Percentiles rank a stretch among this genome's conserved stretches.
Conservation (phyloP, 1,140 invertebrate species). For the Drosophila sp. region DNA sequence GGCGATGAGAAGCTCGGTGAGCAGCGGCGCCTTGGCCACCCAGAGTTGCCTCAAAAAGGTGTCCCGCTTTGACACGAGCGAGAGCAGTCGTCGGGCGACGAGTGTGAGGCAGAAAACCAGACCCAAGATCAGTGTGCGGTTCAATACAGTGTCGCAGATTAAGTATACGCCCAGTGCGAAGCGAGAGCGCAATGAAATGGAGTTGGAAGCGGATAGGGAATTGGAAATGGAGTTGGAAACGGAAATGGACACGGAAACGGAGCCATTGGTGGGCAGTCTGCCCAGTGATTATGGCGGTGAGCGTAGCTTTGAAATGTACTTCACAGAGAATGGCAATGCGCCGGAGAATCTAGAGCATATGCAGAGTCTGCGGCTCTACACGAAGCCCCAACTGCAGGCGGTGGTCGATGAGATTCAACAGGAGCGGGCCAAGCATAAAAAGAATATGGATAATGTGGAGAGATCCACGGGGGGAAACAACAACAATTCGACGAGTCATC, state of each 20-base stretch:
- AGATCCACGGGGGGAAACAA: constrained; percentile 31
- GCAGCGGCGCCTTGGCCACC: constrained; percentile 75
- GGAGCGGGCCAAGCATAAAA: constrained; percentile 71
- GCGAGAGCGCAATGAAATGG: constrained; percentile 66
- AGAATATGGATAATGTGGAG: constrained; percentile 73
- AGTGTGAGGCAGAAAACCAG: constrained; percentile 73
- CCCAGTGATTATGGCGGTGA: constrained; percentile 82
- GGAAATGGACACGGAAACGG: constrained; percentile 10
- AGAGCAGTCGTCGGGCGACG: constrained; percentile 75
- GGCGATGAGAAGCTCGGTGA: constrained; percentile 71
- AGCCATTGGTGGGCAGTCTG: constrained; percentile 61
- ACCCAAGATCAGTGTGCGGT: constrained; percentile 85
- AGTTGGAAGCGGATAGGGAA: constrained; percentile 18
- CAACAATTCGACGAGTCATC: constrained; percentile 68
- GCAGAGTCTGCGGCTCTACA: constrained; percentile 87
- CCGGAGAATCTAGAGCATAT: constrained; percentile 85
- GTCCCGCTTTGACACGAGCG: constrained; percentile 76
- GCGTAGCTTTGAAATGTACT: constrained; percentile 86
- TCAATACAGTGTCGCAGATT: constrained; percentile 85
- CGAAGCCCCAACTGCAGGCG: constrained; percentile 84
- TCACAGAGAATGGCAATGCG: constrained; percentile 86
- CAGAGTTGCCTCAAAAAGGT: constrained; percentile 80
- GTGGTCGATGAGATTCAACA: constrained; percentile 80
- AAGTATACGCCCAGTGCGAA: constrained; percentile 80
- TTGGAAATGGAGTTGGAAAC: constrained; percentile 25